Conservation (phyloP, 2,113 vertebrate genomes). For the Pachyramphus minor region DNA sequence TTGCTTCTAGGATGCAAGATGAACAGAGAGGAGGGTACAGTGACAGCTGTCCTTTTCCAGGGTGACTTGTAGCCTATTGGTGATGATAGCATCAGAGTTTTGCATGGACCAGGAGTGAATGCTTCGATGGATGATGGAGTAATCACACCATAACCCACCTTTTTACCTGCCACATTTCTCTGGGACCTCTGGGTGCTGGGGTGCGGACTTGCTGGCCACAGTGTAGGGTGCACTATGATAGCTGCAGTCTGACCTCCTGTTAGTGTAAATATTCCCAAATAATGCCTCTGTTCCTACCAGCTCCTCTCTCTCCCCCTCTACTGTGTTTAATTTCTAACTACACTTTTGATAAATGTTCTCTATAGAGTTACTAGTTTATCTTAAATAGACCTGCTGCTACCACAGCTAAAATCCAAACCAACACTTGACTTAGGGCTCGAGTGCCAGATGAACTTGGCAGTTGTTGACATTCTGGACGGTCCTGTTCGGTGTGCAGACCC, state of each 20-base stretch:
- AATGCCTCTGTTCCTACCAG: neutral
- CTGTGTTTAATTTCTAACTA: constrained; percentile 13
- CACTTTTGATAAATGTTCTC: constrained; percentile 55
- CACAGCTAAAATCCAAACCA: constrained; percentile 18
- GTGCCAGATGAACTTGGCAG: constrained; percentile 11
- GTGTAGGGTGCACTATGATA: neutral
- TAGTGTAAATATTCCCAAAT: constrained; percentile 14
- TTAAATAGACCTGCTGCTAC: constrained; percentile 20
- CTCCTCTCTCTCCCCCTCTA: neutral
- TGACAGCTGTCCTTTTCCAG: neutral
- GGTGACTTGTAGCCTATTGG: neutral
- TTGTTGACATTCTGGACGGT: neutral
- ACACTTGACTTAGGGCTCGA: neutral
- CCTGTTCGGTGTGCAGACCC: neutral
- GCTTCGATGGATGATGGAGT: neutral
- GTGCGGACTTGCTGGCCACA: neutral
- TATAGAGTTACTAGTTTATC: constrained; percentile 13
- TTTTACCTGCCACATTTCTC: neutral
- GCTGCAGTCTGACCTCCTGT: neutral
- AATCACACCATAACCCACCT: neutral
- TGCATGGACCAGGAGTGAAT: neutral
- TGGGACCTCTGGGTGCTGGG: neutral
- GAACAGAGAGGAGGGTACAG: neutral
- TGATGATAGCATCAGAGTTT: neutral
- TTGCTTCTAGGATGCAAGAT: neutral